Evolutionary conservation across 2,797 vertebrate genomes (phyloP).

Genomic region (Micrastur ruficollis): DNA sequence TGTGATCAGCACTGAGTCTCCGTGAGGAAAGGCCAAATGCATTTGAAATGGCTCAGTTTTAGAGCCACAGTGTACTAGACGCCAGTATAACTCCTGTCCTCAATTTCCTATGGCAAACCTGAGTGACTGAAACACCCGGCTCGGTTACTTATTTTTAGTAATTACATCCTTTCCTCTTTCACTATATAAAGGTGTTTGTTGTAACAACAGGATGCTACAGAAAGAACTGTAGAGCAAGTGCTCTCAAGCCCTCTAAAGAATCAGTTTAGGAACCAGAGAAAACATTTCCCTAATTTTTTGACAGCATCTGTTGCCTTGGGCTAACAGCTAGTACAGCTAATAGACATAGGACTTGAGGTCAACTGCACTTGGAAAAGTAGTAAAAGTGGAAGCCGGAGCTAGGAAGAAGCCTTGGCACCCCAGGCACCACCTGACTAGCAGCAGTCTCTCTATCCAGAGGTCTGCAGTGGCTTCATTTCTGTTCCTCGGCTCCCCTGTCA

Average conservation of each 20-base stretch:
- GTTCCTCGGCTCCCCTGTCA: background rate
- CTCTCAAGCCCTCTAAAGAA: background rate
- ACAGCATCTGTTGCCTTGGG: background rate
- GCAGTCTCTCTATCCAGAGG: background rate
- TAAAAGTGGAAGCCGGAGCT: background rate
- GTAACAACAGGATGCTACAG: fast-evolving
- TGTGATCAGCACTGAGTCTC: background rate
- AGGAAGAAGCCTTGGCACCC: background rate
- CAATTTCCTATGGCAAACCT: background rate
- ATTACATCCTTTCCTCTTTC: background rate
- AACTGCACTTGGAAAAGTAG: background rate
- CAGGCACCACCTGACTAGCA: background rate
- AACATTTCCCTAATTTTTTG: background rate
- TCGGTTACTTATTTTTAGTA: background rate
- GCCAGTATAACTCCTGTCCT: background rate
- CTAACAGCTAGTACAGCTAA: background rate
- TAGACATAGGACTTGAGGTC: fast-evolving
- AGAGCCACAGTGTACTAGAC: background rate
- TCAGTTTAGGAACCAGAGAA: fast-evolving
- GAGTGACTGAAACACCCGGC: background rate
- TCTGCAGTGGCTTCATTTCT: background rate
- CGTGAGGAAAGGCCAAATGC: too few species aligned
- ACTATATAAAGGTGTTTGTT: too few species aligned
- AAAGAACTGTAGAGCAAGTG: background rate
- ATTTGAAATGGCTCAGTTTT: background rate